Percentiles rank a stretch among this genome's conserved stretches.
Evolutionary conservation across 2,888 invertebrate species (phyloP).

Genomic region (Lordiphosa andalusiaca): DNA sequence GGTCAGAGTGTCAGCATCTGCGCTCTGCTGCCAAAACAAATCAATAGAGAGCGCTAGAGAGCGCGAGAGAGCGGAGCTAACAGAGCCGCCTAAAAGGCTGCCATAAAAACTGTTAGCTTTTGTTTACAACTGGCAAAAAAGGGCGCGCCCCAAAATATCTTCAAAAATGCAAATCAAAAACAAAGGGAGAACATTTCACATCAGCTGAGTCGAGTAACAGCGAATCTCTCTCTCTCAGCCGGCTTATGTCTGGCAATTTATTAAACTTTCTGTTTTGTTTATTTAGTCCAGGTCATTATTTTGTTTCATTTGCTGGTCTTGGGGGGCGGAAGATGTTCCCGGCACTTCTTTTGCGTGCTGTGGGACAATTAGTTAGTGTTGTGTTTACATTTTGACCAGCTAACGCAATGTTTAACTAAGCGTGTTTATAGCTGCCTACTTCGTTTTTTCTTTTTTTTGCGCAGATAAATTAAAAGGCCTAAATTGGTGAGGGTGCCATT

Average conservation of each 20-base stretch:
- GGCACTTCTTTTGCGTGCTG: conserved; percentile 41
- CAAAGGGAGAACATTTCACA: conserved; percentile 28
- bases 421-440: conserved; percentile 25
- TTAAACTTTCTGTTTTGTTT: conserved; percentile 46
- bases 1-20: conserved; percentile 39
- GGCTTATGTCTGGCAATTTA: conserved; percentile 50
- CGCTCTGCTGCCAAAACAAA: conserved; percentile 56
- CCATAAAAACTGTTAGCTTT: conserved; percentile 55
- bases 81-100: conserved; percentile 60
- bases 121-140: conserved; percentile 61
- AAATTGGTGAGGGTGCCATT: conserved; percentile 2
- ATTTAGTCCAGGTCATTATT: conserved; percentile 31
- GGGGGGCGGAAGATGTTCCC: too few species aligned
- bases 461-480: conserved; percentile 23
- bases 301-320: neutral
- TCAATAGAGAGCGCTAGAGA: conserved; percentile 47
- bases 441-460: neutral
- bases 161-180: conserved; percentile 33
- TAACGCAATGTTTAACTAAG: conserved; percentile 37
- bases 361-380: conserved; percentile 53
- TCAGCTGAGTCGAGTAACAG: conserved; percentile 27
- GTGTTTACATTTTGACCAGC: conserved; percentile 36
- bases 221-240: conserved; percentile 14
- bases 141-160: conserved; percentile 53
- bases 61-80: conserved; percentile 25